These are phyloP conservation scores for Scolopax mira DNA, from an alignment of 2,113 vertebrate species.

Conservation along the genomic window DNA sequence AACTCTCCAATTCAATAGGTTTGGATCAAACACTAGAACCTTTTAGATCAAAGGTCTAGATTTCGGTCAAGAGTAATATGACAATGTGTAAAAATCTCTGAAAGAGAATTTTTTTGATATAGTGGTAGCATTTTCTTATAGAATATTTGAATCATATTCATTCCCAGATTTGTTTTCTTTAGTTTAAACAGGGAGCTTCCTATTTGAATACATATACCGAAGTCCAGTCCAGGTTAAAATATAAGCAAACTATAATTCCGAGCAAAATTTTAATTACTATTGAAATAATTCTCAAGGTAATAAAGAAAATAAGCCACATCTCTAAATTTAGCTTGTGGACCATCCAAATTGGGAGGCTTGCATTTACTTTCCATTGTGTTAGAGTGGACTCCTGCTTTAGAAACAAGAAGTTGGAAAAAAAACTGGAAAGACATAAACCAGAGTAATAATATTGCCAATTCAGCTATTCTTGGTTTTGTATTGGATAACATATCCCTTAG, in stretches of 20 bases:
- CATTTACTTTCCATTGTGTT: background rate
- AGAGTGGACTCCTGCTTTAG: background rate
- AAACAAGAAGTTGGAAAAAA: conserved; percentile 16
- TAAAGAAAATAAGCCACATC: background rate
- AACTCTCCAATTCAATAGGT: background rate
- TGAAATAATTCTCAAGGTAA: background rate
- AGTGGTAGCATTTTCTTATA: background rate
- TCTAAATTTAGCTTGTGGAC: background rate
- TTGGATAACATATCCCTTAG: background rate
- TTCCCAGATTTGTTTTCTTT: background rate
- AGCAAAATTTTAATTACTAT: background rate
- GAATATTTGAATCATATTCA: background rate
- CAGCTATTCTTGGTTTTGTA: conserved; percentile 24
- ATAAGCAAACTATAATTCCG: background rate
- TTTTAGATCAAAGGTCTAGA: too few relatives aligned
- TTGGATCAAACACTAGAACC: background rate
- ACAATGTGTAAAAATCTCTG: background rate
- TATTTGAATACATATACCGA: background rate
- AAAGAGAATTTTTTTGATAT: background rate
- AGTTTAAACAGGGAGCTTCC: background rate
- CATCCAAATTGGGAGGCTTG: background rate
- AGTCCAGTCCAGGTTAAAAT: background rate
- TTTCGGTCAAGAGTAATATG: too few relatives aligned
- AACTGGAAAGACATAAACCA: conserved; percentile 33
- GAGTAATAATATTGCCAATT: conserved; percentile 16